Base-by-base conservation (phyloP, 2,888 invertebrate species). In the Nesidiocoris tenuis region DNA sequence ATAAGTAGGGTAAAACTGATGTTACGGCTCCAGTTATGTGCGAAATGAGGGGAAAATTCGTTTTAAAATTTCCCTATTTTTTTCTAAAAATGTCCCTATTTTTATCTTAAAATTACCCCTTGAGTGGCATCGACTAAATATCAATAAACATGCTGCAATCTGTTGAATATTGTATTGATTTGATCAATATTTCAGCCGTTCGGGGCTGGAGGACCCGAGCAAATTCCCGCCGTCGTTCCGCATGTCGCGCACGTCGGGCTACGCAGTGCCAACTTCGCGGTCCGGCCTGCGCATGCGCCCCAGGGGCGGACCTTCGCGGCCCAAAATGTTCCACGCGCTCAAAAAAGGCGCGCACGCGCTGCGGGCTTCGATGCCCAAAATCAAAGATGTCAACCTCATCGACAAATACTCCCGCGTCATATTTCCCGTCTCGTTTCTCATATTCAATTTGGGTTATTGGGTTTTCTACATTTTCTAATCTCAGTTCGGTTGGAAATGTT, bases 381-480 rank as follows among this genome's bases (percentile, higher is more conserved):
- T 98, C 80, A 92, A 96, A 82, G 97, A 98, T 85, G 97, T 98
- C 78, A 98, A 98, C 84, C 91, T 97, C 80, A 98, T 98, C 82
- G 98, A 98, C 86, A 97, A 97, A 82, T 97, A 97, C 84, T 97
- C 97, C 54, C 88, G 98, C 81, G 91, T 98, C 82, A 88, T 97
- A 79, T 98, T 98, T 84, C 98, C 98, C 0, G 91, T 98, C 79
- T 92, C 96, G 81, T 98, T 98, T 84, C 89, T 97, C 82, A 86
- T 96, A 80, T 98, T 98, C 86, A 98, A 98, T 84, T 90, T 93
- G 57, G 90, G 94, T 81, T 98, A 98, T 84, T 98, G 97, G 97
- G 89, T 92, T 81, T 97, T 96, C 85, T 96, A 96, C 84, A 90
- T 93, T 39, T 75, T 75, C 68, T 75, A 39, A 75, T 57, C 74